phyloP scores from a whole-genome alignment of 2,888 invertebrate species.

The Pollenia griseotomentosa region DNA sequence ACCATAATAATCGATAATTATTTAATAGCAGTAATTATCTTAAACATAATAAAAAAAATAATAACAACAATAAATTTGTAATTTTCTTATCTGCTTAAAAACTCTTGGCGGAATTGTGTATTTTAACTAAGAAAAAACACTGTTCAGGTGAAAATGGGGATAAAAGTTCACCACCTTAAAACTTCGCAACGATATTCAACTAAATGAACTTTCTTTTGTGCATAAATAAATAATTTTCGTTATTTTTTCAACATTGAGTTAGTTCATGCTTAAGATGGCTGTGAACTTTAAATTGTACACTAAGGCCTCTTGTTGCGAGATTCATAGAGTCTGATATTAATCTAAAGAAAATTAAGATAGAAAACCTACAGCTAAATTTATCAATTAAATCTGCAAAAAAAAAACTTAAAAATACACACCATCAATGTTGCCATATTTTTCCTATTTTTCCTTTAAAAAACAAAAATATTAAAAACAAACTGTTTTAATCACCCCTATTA shows the following conservation, averaged over 20 bases:
- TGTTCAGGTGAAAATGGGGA: neutral
- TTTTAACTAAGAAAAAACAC: neutral
- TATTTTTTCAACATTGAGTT: neutral
- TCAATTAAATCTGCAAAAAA: too few relatives aligned
- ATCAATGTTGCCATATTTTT: too few relatives aligned
- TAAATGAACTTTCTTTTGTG: neutral
- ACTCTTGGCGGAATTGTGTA: neutral
- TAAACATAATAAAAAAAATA: slow-evolving; percentile 14
- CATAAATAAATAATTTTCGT: neutral
- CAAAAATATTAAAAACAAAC: too few relatives aligned
- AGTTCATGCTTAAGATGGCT: neutral
- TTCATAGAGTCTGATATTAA: too few relatives aligned
- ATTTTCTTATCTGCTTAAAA: slow-evolving; percentile 27
- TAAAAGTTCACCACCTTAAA: slow-evolving; percentile 18
- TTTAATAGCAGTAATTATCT: slow-evolving; percentile 43
- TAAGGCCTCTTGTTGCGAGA: neutral
- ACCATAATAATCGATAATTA: slow-evolving; percentile 47
- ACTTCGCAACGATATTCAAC: neutral
- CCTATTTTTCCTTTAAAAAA: too few relatives aligned
- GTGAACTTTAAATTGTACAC: neutral
- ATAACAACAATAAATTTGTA: slow-evolving; percentile 22
- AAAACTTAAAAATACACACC: too few relatives aligned
- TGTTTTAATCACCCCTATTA: too few relatives aligned
- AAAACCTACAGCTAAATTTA: too few relatives aligned
- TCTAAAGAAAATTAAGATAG: too few relatives aligned